Conservation (phyloP, 2,113 vertebrate species). For the Rhabdornis inornatus region DNA sequence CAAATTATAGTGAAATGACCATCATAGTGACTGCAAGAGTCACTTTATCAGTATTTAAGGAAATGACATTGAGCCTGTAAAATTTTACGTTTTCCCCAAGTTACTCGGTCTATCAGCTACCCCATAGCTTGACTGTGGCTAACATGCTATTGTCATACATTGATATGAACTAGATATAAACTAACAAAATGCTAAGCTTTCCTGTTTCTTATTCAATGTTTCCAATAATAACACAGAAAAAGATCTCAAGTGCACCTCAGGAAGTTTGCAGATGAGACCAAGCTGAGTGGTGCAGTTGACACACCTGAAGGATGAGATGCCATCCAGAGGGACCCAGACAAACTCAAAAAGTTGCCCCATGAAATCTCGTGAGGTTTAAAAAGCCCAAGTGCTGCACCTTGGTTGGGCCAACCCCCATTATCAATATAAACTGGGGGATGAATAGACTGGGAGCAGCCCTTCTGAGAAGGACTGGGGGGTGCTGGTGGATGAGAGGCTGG, state of each 20-base stretch:
- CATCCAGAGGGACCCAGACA: neutral
- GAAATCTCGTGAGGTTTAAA: neutral
- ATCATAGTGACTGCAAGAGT: neutral
- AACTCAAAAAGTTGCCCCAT: neutral
- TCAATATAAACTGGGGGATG: neutral
- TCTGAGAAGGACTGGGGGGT: neutral
- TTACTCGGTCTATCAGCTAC: neutral
- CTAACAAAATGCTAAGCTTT: neutral
- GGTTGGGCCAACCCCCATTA: neutral
- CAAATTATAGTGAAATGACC: neutral
- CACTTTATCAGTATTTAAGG: neutral
- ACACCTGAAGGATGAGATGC: neutral
- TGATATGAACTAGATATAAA: neutral
- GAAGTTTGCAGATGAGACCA: neutral
- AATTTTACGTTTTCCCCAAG: neutral
- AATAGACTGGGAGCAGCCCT: neutral
- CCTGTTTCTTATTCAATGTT: neutral
- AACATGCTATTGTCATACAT: no score
- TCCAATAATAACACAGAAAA: neutral
- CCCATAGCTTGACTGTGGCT: neutral
- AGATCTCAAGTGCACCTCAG: neutral
- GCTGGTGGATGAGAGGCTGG: neutral
- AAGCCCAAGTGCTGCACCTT: neutral
- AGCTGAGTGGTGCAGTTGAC: no score
- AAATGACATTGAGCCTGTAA: neutral